Evolutionary conservation across 37 sponge, comb jelly and placozoan species (phyloP).

Genomic region (Chondrilla cf. caribensis): DNA sequence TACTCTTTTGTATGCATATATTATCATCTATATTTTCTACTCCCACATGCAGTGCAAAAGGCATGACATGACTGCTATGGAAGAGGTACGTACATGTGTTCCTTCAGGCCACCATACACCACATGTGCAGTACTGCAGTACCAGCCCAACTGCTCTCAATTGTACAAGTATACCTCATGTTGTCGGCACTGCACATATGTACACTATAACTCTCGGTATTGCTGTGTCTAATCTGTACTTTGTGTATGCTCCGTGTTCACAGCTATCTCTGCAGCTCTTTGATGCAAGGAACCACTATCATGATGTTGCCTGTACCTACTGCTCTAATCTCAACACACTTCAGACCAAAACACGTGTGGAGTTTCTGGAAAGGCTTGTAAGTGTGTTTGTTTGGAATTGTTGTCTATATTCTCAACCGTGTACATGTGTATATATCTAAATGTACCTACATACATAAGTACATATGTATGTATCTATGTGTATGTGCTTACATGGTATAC

Average conservation of each 20-base stretch:
- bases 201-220: too few species aligned
- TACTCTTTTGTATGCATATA: background rate
- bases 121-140: too few species aligned
- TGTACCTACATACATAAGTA: background rate
- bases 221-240: background rate
- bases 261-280: conserved; percentile 57
- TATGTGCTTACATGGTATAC: background rate
- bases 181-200: too few species aligned
- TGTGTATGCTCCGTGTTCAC: background rate
- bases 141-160: too few species aligned
- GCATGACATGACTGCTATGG: conserved; percentile 44
- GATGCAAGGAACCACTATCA: conserved; percentile 55
- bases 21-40: background rate
- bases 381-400: background rate
- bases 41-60: conserved; percentile 41
- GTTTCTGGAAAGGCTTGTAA: conserved; percentile 68
- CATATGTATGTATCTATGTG: background rate
- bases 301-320: conserved; percentile 58
- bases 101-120: too few species aligned
- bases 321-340: conserved; percentile 49
- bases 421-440: background rate
- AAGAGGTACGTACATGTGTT: conserved; percentile 30
- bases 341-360: conserved; percentile 63
- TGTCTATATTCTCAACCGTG: too few species aligned
- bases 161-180: too few species aligned